Conservation (phyloP, 2,888 invertebrate genomes). For the Colletes collaris region DNA sequence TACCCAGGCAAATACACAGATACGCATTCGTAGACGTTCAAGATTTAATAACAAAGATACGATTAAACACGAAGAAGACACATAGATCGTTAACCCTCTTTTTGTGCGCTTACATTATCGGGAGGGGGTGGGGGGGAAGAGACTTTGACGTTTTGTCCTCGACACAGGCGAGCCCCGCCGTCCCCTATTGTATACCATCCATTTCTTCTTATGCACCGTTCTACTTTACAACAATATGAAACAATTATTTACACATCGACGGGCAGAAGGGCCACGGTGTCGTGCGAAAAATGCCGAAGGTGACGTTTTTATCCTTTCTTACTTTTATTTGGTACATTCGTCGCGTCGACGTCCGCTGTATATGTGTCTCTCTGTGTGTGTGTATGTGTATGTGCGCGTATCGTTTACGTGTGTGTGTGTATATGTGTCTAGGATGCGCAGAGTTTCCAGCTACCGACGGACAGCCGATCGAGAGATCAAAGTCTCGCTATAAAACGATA, state of each 20-base stretch:
- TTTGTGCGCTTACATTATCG: conserved; percentile 77
- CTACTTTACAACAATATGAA: conserved; percentile 68
- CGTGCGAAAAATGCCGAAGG: conserved; percentile 43
- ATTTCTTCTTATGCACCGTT: conserved; percentile 52
- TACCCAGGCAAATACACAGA: conserved; percentile 60
- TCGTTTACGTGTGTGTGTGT: not conserved
- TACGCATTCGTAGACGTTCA: conserved; percentile 62
- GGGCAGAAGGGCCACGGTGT: conserved; percentile 52
- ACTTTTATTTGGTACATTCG: not conserved
- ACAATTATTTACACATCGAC: conserved; percentile 71
- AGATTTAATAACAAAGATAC: conserved; percentile 74
- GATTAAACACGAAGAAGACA: conserved; percentile 77
- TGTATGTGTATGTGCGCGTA: not conserved
- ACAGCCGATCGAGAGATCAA: conserved; percentile 21
- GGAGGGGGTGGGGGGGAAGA: conserved; percentile 29
- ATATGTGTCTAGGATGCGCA: conserved; percentile 3
- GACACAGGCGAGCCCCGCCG: conserved; percentile 42
- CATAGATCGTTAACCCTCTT: conserved; percentile 69
- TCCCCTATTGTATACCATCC: conserved; percentile 49
- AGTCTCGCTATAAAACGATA: not conserved
- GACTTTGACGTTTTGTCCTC: conserved; percentile 37
- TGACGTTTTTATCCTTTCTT: conserved; percentile 5
- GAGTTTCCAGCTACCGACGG: not conserved
- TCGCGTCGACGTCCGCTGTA: conserved; percentile 24
- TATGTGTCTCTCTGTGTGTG: not conserved